Conservation (phyloP, 2,888 invertebrate species). For the Drosophila tripunctata region DNA sequence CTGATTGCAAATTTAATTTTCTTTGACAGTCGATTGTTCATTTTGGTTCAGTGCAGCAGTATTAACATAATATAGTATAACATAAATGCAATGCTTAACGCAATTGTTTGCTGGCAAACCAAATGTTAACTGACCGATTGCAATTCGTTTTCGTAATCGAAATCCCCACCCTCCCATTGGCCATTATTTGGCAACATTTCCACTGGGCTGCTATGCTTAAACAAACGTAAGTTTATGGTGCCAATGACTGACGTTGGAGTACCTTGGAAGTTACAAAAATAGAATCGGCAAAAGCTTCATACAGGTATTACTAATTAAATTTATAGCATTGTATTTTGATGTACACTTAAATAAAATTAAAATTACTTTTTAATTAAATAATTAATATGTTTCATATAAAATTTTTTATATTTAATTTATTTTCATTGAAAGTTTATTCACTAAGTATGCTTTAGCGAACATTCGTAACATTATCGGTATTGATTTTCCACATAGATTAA, state of each 20-base stretch:
- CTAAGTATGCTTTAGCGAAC: no score
- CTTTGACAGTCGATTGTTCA: slow-evolving; percentile 39
- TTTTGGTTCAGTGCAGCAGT: slow-evolving; percentile 8
- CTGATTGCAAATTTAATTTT: slow-evolving; percentile 57
- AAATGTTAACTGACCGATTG: slow-evolving; percentile 42
- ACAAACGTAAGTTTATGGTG: neutral
- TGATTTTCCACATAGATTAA: no score
- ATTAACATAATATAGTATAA: slow-evolving; percentile 63
- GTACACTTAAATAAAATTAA: no score
- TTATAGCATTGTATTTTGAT: no score
- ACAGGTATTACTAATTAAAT: no score
- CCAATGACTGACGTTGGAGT: neutral
- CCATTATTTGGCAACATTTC: slow-evolving; percentile 35
- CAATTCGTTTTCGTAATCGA: slow-evolving; percentile 22
- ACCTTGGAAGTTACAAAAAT: no score
- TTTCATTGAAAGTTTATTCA: no score
- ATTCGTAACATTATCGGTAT: no score
- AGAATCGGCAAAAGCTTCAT: no score
- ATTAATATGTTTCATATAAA: no score
- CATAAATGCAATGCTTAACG: slow-evolving; percentile 58
- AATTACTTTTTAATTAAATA: no score
- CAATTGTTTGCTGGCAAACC: slow-evolving; percentile 55
- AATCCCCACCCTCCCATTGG: slow-evolving; percentile 6
- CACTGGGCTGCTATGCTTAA: neutral
- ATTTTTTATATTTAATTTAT: no score